A percentile compares a stretch with the other conserved stretches of the same genome.
Evolutionary conservation across 2,113 vertebrate species (phyloP).

Genomic region (Phocoena sinus): DNA sequence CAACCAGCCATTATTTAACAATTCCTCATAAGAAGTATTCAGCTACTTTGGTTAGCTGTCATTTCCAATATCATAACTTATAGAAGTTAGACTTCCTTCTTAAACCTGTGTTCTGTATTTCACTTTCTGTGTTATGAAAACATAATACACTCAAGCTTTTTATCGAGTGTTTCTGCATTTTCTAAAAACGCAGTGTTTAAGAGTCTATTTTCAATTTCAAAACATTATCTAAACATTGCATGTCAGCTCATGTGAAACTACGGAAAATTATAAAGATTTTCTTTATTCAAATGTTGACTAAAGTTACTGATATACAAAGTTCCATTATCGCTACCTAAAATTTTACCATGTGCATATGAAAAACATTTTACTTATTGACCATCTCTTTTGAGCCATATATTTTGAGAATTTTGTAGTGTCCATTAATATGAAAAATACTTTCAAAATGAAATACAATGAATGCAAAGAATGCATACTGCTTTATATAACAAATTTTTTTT

Average conservation of each 20-base stretch:
- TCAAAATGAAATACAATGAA: slow-evolving; percentile 28
- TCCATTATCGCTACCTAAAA: slow-evolving; percentile 17
- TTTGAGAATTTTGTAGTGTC: slow-evolving; percentile 14
- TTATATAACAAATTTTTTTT: background rate
- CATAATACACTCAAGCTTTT: background rate
- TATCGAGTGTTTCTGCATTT: background rate
- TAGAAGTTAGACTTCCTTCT: background rate
- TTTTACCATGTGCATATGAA: slow-evolving; percentile 6
- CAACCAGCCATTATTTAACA: background rate
- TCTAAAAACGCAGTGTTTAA: background rate
- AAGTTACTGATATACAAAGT: slow-evolving; percentile 9
- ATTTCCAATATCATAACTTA: slow-evolving; percentile 6
- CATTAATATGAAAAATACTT: slow-evolving; percentile 35
- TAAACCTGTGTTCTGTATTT: slow-evolving; percentile 1
- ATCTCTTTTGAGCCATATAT: slow-evolving; percentile 15
- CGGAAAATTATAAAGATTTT: background rate
- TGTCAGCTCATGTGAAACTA: background rate
- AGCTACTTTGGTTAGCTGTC: background rate
- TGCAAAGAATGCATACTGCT: background rate
- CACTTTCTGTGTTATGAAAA: slow-evolving; percentile 18
- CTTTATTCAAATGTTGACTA: slow-evolving; percentile 19
- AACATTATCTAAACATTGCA: slow-evolving; percentile 6
- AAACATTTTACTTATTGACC: slow-evolving; percentile 6
- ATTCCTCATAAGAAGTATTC: background rate
- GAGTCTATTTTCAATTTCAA: slow-evolving; percentile 12